Evolutionary conservation across 2,113 vertebrate species (phyloP), one percentile per base, ranked within the genome.

Genomic region (Ailuropoda melanoleuca): DNA sequence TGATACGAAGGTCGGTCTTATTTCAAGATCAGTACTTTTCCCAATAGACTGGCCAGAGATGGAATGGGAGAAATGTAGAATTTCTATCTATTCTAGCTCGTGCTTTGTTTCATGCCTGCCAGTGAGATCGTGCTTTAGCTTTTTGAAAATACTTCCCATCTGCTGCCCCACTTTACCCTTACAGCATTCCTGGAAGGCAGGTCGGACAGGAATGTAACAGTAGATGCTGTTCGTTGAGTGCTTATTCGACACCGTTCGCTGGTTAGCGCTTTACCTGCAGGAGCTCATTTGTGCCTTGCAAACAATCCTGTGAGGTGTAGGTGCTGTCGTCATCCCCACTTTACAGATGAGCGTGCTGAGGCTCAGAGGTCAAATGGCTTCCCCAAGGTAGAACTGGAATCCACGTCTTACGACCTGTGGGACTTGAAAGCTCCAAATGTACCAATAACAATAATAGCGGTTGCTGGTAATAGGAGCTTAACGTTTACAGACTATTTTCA

Each of bases 71-170:
- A 87, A 92, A 77, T 68, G 53, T 50, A 82, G 77, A 70, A 96
- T 89, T 93, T 91, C 78, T 94, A 74, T 68, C 82, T 93, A 2
- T 93, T 90, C 21, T 88, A 92, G 23, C 68, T 82, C 64, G 31
- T 77, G 93, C n/a, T 91, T 93, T 92, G 31, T 66, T 70, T 95
- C 74, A 58, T 95, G 84, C 50, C 87, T 96, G 53, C 87, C 77
- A 64, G 6, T 93, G 83, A 95, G 83, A 90, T 92, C 21, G 4
- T 88, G 66, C 53, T 89, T 96, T 92, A 84, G 96, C 74, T 96
- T 97, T 97, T 96, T 90, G 86, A 96, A 95, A 93, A 86, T 96
- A 70, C 37, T 83, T 98, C 21, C 93, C 96, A 95, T 97, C 93
- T 97, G 96, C 88, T 96, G 70, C 88, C 96, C 93, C n/a, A 81